These are phyloP conservation scores for Heliothis virescens DNA, from an alignment of 1,140 invertebrate genomes.

Conservation along the genomic window DNA sequence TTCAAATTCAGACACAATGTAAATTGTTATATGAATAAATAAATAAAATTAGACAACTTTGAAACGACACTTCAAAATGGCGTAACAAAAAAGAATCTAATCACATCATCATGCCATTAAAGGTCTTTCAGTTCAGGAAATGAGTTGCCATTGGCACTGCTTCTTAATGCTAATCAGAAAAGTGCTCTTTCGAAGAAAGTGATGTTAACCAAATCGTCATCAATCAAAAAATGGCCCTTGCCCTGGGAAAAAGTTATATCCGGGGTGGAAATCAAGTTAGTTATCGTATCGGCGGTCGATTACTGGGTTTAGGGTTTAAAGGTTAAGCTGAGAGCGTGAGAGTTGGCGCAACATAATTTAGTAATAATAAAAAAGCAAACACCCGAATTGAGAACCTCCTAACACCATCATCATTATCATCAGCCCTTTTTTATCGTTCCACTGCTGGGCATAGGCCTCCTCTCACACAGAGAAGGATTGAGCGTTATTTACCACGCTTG, in stretches of 20 bases:
- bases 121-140: slow-evolving; percentile 24
- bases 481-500: no score
- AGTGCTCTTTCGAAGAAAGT: slow-evolving; percentile 23
- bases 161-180: slow-evolving; percentile 35
- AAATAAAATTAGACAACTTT: no score
- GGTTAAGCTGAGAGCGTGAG: background rate
- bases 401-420: no score
- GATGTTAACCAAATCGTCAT: slow-evolving; percentile 49
- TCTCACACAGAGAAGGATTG: no score
- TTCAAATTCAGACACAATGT: no score
- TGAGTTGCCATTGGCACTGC: background rate
- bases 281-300: slow-evolving; percentile 45
- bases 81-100: background rate
- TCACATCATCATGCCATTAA: slow-evolving; percentile 8
- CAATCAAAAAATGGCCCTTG: slow-evolving; percentile 47
- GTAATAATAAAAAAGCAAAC: no score
- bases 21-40: no score
- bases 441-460: no score
- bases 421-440: no score
- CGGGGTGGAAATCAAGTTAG: slow-evolving; percentile 48
- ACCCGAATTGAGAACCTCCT: no score
- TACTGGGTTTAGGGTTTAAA: slow-evolving; percentile 7
- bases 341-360: no score
- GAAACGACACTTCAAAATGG: no score
- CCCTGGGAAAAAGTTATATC: slow-evolving; percentile 45